Evolutionary conservation across 2,113 vertebrate genomes (phyloP).

Genomic region (Calyptomena viridis): DNA sequence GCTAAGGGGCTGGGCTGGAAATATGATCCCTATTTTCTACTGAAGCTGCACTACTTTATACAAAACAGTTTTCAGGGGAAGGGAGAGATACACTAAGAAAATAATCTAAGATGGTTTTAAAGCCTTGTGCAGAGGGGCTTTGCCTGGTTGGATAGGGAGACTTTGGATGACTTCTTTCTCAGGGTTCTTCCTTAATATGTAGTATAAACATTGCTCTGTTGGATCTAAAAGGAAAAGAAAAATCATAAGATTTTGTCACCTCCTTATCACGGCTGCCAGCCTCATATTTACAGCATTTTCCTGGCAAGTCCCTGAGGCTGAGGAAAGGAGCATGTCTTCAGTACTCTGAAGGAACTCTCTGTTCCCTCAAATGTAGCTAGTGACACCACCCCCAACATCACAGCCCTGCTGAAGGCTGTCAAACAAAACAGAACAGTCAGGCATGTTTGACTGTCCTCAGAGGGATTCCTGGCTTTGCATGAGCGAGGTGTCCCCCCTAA

Average conservation of each 20-base stretch:
- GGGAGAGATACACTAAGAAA: not conserved
- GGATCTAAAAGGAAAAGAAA: not conserved
- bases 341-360: not conserved
- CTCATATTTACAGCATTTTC: not conserved
- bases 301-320: not conserved
- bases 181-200: not conserved
- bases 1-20: not conserved
- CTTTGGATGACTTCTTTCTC: not conserved
- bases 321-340: not conserved
- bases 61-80: not conserved
- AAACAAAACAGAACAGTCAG: not conserved
- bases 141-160: not conserved
- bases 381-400: not conserved
- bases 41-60: not conserved
- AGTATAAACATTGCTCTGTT: not conserved
- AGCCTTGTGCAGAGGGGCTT: not conserved
- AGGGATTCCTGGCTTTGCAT: not conserved
- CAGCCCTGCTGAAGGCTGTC: not conserved
- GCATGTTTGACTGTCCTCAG: fast-evolving
- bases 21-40: not conserved
- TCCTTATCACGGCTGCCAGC: not conserved
- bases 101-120: not conserved
- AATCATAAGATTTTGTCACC: fast-evolving
- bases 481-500: not conserved
- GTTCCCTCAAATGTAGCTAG: not conserved